phyloP scores from a whole-genome alignment of 1,140 invertebrate species.

The Atta texana region DNA sequence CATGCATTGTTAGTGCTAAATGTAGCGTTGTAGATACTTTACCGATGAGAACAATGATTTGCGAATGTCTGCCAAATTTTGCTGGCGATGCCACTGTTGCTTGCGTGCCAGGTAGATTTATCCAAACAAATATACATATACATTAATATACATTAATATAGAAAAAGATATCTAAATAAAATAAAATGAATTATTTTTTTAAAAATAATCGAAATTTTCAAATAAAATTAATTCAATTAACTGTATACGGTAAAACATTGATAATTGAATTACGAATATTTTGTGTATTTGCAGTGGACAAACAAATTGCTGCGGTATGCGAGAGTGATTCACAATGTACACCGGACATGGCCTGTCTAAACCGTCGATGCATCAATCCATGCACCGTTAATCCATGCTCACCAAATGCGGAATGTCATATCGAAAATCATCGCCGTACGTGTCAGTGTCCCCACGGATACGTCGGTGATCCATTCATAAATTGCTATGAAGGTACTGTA shows the following conservation, averaged over 20 bases:
- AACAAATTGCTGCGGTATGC: constrained; percentile 88
- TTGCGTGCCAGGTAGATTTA: constrained; percentile 90
- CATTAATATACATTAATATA: neutral
- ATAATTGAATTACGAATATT: constrained; percentile 24
- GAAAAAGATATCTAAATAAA: neutral
- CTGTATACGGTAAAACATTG: neutral
- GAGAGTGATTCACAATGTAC: constrained; percentile 90
- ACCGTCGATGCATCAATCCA: constrained; percentile 91
- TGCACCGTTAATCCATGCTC: constrained; percentile 93
- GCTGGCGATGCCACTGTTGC: constrained; percentile 94
- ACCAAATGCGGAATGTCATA: constrained; percentile 91
- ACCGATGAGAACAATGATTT: constrained; percentile 95
- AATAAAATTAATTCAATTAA: constrained; percentile 10
- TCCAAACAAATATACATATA: neutral
- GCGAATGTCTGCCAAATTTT: constrained; percentile 93
- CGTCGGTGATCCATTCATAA: constrained; percentile 92
- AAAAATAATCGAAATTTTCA: neutral
- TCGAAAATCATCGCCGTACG: constrained; percentile 91
- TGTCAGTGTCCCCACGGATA: constrained; percentile 92
- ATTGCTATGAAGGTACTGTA: constrained; percentile 90
- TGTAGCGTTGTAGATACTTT: constrained; percentile 94
- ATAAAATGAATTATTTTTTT: neutral
- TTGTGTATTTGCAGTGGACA: constrained; percentile 75
- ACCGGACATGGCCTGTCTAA: constrained; percentile 90
- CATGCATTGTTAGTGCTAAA: constrained; percentile 92